Conservation (phyloP, 2,888 invertebrate species). For the Torymus auratus region DNA sequence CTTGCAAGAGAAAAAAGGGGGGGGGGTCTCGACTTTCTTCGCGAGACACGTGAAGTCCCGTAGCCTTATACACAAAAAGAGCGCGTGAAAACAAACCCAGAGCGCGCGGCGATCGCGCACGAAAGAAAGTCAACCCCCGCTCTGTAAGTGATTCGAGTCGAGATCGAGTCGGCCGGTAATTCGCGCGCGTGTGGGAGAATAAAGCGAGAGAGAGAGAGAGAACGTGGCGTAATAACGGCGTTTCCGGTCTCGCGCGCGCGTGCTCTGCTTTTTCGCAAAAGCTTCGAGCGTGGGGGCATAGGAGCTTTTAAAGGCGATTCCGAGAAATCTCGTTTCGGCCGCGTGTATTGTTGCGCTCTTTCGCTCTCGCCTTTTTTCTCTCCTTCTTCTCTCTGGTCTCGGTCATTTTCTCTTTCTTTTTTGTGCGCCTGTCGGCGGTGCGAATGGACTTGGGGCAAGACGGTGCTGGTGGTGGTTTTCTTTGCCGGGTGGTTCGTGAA, state of each 20-base stretch:
- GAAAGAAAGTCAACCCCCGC: constrained; percentile 32
- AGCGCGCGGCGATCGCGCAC: background rate
- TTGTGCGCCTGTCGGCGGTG: background rate
- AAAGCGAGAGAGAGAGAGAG: constrained; percentile 19
- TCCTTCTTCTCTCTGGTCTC: too few species aligned
- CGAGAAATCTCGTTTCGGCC: constrained; percentile 57
- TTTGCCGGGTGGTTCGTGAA: background rate
- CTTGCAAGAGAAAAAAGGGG: too few species aligned
- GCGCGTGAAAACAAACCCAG: background rate
- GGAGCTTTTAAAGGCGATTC: constrained; percentile 55
- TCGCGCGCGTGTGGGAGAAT: constrained; percentile 14
- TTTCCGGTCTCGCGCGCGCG: constrained; percentile 16
- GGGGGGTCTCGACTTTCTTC: background rate
- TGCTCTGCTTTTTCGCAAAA: background rate
- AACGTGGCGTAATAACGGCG: constrained; percentile 37
- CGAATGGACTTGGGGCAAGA: background rate
- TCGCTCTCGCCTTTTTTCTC: too few species aligned
- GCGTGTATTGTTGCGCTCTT: background rate
- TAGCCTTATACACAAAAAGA: background rate
- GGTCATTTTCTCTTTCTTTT: background rate
- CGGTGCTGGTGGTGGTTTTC: too few species aligned
- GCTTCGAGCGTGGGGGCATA: background rate
- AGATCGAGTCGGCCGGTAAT: constrained; percentile 52
- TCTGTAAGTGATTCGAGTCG: constrained; percentile 56
- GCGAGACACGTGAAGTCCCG: background rate